Evolutionary conservation across 2,888 invertebrate species (phyloP).

Genomic region (Ochropleura leucogaster): DNA sequence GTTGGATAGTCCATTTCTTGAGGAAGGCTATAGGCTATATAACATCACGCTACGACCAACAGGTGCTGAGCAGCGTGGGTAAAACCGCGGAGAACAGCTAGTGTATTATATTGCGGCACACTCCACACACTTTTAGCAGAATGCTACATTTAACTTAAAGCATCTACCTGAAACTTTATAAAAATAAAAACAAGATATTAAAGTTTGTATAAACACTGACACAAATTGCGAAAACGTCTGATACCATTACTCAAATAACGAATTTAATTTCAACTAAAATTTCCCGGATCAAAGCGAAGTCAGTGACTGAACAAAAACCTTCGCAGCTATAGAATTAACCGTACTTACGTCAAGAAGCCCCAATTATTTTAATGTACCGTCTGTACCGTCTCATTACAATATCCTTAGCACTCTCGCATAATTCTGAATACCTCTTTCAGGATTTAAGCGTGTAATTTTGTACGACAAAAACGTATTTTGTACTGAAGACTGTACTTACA

Average conservation of each 20-base stretch:
- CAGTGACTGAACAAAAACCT: constrained; percentile 40
- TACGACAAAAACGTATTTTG: constrained; percentile 32
- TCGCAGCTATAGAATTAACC: constrained; percentile 37
- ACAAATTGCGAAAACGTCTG: too few species aligned
- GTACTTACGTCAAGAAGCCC: constrained; percentile 45
- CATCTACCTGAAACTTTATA: too few species aligned
- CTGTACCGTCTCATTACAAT: constrained; percentile 57
- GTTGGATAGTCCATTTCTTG: too few species aligned
- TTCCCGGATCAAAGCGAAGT: not conserved
- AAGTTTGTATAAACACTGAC: too few species aligned
- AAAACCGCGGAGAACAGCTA: too few species aligned
- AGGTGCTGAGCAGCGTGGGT: too few species aligned
- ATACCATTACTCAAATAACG: not conserved
- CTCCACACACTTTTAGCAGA: too few species aligned
- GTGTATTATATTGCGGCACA: too few species aligned
- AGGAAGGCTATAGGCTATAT: too few species aligned
- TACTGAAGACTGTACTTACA: constrained; percentile 12
- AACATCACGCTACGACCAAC: too few species aligned
- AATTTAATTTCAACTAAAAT: not conserved
- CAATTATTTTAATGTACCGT: constrained; percentile 64
- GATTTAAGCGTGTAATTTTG: constrained; percentile 49
- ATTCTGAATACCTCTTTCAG: constrained; percentile 38
- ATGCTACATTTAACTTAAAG: too few species aligned
- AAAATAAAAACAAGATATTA: too few species aligned
- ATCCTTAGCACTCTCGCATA: constrained; percentile 50